Evolutionary conservation across 2,797 vertebrate genomes (phyloP).

Genomic region (Tenualosa ilisha): DNA sequence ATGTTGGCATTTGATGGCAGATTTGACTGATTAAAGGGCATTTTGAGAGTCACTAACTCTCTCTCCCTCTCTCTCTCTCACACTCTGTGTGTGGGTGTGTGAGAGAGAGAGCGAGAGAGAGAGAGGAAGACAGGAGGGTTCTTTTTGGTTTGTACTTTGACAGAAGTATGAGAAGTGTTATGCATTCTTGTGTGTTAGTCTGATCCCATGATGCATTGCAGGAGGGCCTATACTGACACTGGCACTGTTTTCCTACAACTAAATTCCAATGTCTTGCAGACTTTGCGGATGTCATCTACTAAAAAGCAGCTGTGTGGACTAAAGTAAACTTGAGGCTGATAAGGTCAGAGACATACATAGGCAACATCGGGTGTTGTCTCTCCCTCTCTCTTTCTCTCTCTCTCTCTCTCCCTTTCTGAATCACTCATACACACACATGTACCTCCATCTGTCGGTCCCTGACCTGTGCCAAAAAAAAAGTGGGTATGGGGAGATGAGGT

Average conservation of each 20-base stretch:
- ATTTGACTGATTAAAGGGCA: conserved; percentile 8
- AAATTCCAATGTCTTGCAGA: neutral
- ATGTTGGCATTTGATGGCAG: conserved; percentile 15
- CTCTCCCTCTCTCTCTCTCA: no score
- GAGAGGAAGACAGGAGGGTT: neutral
- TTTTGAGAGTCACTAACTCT: neutral
- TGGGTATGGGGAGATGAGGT: no score
- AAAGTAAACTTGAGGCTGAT: conserved; percentile 50
- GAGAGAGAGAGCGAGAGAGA: neutral
- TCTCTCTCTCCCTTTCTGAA: neutral
- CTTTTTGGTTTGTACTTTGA: neutral
- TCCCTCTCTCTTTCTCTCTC: neutral
- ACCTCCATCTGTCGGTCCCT: neutral
- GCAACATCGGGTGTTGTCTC: neutral
- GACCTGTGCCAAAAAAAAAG: neutral
- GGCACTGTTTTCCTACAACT: neutral
- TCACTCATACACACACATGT: neutral
- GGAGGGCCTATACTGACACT: neutral
- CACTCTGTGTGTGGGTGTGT: neutral
- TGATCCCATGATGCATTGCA: neutral
- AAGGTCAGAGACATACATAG: no score
- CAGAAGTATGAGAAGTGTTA: neutral
- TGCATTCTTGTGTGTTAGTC: neutral
- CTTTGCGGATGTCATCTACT: neutral
- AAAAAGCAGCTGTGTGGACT: neutral